A percentile compares a stretch with the other conserved stretches of the same genome.
phyloP scores from a whole-genome alignment of 2,888 invertebrate genomes.

The Glaucopsyche alexis region DNA sequence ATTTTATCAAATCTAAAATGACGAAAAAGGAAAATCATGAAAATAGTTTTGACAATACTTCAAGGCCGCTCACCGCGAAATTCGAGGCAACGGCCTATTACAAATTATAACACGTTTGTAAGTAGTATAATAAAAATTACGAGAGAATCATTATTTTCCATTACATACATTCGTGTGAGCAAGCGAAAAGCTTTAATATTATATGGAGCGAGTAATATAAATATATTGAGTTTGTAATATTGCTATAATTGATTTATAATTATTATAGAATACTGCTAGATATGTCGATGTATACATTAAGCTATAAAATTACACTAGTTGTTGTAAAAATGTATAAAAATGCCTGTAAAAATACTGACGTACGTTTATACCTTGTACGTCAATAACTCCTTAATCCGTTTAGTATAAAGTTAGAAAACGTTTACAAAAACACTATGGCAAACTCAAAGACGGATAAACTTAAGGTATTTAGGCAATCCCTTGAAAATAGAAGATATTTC shows the following conservation, averaged over 20 bases:
- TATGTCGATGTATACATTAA: slow-evolving; percentile 21
- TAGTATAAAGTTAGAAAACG: neutral
- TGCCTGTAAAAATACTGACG: slow-evolving; percentile 21
- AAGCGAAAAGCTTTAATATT: neutral
- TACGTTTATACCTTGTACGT: neutral
- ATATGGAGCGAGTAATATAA: neutral
- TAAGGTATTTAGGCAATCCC: neutral
- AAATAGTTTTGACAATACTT: no score
- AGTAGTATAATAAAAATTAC: neutral
- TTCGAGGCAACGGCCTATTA: no score
- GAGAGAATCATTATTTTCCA: neutral
- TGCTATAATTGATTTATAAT: slow-evolving; percentile 10
- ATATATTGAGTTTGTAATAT: neutral
- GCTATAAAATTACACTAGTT: slow-evolving; percentile 20
- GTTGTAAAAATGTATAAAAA: slow-evolving; percentile 25
- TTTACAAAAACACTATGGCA: neutral
- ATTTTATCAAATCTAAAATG: neutral
- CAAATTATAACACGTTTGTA: neutral
- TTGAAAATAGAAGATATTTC: neutral
- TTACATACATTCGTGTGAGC: neutral
- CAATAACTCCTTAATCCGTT: neutral
- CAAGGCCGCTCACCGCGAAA: no score
- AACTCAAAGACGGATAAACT: neutral
- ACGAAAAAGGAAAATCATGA: neutral
- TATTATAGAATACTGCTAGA: slow-evolving; percentile 21